Evolutionary conservation across 2,113 vertebrate species (phyloP), one percentile per base, ranked within the genome.

Genomic region (Amblyornis subalaris): DNA sequence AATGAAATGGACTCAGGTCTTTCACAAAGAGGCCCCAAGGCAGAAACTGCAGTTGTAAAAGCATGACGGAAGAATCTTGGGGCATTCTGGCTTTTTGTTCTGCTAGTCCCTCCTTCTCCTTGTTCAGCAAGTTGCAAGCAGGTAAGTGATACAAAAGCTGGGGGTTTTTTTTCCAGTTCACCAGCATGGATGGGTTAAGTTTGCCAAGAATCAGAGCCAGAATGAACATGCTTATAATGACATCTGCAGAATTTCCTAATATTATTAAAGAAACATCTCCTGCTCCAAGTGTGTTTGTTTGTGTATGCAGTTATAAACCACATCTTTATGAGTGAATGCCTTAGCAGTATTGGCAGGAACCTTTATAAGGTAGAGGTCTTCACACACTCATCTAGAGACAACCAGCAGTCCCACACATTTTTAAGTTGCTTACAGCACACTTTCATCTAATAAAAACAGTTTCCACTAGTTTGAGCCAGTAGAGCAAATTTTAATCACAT

Each of bases 211-310:
- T 12, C 44, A 64, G 36, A 90, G 94, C 57, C 86, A 92, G 70
- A 61, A 82, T 3, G 61, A 92, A 94, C 74, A 89, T 62, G 47
- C 57, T 93, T 7, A 2, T 89, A 94, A 96, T 75, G 89, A 91
- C 77, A 95, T 90, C 86, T 89, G 89, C 86, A 94, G 94, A 94
- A 92, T 69, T 91, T 94, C 66, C 66, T 87, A 70, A 69, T 42
- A 65, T 58, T 94, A 65, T 64, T 85, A 75, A 62, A 92, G 79
- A 85, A 82, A 85, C 20, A 86, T 50, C 14, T 12, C 10, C 8
- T 0, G 2, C 48, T 90, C 87, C 50, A 87, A 88, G 22, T 25
- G 50, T 3, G 3, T 44, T 29, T 31, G 1, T 47, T 76, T 83
- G n/a, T 85, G 53, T 69, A 38, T 28, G 28, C 36, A 81, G 12